These are phyloP conservation scores for Magallana nippona DNA, from an alignment of 2,888 invertebrate species.

Conservation along the genomic window DNA sequence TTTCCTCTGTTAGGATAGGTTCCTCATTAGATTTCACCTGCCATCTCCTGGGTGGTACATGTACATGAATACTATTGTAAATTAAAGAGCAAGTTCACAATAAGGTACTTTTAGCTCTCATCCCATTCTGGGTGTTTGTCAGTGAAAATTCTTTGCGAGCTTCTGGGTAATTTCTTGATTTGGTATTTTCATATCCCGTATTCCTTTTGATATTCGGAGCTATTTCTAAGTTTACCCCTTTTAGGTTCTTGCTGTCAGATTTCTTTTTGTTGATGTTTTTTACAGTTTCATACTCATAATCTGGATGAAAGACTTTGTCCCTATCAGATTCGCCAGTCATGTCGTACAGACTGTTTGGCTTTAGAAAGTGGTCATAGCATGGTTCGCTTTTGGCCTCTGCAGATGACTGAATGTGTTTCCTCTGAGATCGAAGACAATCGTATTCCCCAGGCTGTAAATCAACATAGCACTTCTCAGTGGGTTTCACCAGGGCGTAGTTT, in stretches of 20 bases:
- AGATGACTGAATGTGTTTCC: not conserved
- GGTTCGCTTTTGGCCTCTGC: not conserved
- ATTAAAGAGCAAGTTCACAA: not conserved
- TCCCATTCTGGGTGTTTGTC: not conserved
- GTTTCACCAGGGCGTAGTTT: slow-evolving; percentile 6
- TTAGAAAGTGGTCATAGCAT: not conserved
- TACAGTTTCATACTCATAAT: slow-evolving; percentile 9
- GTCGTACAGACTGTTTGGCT: not conserved
- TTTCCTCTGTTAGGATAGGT: too few relatives aligned
- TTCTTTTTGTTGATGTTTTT: slow-evolving; percentile 4
- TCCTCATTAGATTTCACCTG: too few relatives aligned
- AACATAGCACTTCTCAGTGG: not conserved
- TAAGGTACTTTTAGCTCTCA: not conserved
- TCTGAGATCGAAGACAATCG: slow-evolving; percentile 10
- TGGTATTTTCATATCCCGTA: slow-evolving; percentile 1
- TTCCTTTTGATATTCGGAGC: not conserved
- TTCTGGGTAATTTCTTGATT: not conserved
- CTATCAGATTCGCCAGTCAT: not conserved
- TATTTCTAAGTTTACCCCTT: not conserved
- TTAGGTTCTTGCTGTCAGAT: not conserved
- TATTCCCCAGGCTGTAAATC: not conserved
- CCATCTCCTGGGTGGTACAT: too few relatives aligned
- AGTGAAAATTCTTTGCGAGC: not conserved
- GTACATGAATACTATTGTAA: not conserved
- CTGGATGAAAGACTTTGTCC: not conserved